Percentiles rank a stretch among this genome's conserved stretches.
phyloP scores from a whole-genome alignment of 2,797 vertebrate genomes.

The Semaprochilodus insignis region DNA sequence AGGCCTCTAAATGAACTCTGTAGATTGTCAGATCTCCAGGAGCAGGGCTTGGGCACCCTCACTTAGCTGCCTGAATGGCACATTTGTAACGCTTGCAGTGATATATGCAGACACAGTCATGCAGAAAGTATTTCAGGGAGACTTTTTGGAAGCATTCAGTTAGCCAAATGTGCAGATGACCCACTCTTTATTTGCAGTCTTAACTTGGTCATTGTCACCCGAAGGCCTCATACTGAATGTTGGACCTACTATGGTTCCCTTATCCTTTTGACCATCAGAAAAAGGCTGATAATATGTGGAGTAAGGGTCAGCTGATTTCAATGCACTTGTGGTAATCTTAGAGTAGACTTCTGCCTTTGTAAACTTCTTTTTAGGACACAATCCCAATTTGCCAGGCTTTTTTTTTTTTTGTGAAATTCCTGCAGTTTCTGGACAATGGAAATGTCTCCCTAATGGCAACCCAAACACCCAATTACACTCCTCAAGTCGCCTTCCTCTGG shows the following conservation, averaged over 20 bases:
- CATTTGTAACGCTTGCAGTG: background rate
- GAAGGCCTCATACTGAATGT: background rate
- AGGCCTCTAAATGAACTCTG: background rate
- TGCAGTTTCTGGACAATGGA: slow-evolving; percentile 40
- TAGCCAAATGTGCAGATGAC: background rate
- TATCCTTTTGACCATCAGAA: slow-evolving; percentile 3
- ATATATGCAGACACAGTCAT: no score
- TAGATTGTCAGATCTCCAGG: background rate
- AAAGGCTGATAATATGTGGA: background rate
- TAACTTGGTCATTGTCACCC: background rate
- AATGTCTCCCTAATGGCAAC: slow-evolving; percentile 53
- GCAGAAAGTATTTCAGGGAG: background rate
- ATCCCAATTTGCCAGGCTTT: background rate
- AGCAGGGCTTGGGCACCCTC: background rate
- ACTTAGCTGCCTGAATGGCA: background rate
- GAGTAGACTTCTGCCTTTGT: slow-evolving; percentile 7
- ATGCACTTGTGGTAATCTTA: slow-evolving; percentile 1
- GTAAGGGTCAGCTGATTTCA: background rate
- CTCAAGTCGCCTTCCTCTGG: slow-evolving; percentile 62
- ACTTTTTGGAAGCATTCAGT: background rate
- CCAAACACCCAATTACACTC: slow-evolving; percentile 62
- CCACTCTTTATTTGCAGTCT: background rate
- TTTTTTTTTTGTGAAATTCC: background rate
- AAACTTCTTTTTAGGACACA: slow-evolving; percentile 17
- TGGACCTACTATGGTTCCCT: background rate